Conservation (phyloP, 2,113 vertebrate species). For the Nerophis lumbriciformis region DNA sequence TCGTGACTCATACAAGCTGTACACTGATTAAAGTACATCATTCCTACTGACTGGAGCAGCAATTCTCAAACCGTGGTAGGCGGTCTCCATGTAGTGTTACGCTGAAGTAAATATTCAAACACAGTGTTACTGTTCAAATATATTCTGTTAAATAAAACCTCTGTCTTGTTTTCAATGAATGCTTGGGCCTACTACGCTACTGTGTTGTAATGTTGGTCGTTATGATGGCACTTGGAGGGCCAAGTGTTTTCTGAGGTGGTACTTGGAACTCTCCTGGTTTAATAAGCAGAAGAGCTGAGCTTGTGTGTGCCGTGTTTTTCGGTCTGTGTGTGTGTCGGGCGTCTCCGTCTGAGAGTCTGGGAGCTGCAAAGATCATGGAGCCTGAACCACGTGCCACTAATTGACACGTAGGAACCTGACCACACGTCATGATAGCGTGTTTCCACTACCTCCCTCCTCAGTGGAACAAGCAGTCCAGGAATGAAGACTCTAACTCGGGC, state of each 20-base stretch:
- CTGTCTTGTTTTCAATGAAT: no score
- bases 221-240: no score
- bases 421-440: slow-evolving; percentile 33
- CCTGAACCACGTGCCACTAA: slow-evolving; percentile 35
- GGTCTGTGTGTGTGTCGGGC: slow-evolving; percentile 4
- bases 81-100: no score
- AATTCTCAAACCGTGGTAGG: no score
- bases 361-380: slow-evolving; percentile 40
- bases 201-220: no score
- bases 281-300: slow-evolving; percentile 58
- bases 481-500: slow-evolving; percentile 13
- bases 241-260: not conserved
- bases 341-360: slow-evolving; percentile 32
- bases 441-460: slow-evolving; percentile 36
- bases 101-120: no score
- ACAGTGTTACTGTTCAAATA: no score
- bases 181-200: no score
- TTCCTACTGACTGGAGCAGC: no score
- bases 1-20: no score
- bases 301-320: slow-evolving; percentile 13
- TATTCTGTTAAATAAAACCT: no score
- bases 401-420: slow-evolving; percentile 18
- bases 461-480: slow-evolving; percentile 13
- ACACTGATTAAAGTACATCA: no score
- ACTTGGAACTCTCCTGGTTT: slow-evolving; percentile 40